Base-by-base conservation (phyloP, 1,140 invertebrate genomes). In the Acyrthosiphon pisum region DNA sequence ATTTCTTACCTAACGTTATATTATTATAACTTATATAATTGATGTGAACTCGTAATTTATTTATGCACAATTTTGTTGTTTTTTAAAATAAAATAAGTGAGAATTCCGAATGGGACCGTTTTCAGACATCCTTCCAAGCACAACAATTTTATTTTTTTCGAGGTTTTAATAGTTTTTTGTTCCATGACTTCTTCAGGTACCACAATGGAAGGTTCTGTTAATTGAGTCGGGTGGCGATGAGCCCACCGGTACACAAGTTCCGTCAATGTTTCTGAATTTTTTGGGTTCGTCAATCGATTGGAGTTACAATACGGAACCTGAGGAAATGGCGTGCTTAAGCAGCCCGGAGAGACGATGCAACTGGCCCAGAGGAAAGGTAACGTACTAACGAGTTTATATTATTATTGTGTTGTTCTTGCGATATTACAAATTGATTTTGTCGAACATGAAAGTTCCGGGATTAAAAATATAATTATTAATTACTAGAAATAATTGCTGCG, bases 251-350 rank as follows among this genome's bases (percentile, higher is more conserved):
- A 97, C 97, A 0, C 97, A 98, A 95, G 97, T 98, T 94, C 98
- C 97, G 2, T 98, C 97, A 9, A 98, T 98, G 96, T 98, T 97
- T 95, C 96, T 98, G 86, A 98, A 98, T 95, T 98, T 97, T 94
- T 96, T 98, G 41, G 97, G 97, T 6, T 97, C 96, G 14, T 97
- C 97, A 81, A 98, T 98, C 93, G 98, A 99, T 95, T 99, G 98
- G 98, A 96, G 96, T 23, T 99, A 97, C 95, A 96, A 96, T 88
- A 99, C 98, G 3, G 98, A 98, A 94, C 97, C 98, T 0, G 98
- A 99, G 95, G 96, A 97, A 18, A 96, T 97, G 48, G 97, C 98
- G 2, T 98, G 98, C 94, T 96, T 98, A 35, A 97, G 96, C 3
- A 97, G 98, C 93, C 96, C 96, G 18, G 97, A 97, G 53, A 96